A percentile compares a stretch with the other conserved stretches of the same genome.
phyloP scores from a whole-genome alignment of 2,888 invertebrate species.

The Papilio elwesi region DNA sequence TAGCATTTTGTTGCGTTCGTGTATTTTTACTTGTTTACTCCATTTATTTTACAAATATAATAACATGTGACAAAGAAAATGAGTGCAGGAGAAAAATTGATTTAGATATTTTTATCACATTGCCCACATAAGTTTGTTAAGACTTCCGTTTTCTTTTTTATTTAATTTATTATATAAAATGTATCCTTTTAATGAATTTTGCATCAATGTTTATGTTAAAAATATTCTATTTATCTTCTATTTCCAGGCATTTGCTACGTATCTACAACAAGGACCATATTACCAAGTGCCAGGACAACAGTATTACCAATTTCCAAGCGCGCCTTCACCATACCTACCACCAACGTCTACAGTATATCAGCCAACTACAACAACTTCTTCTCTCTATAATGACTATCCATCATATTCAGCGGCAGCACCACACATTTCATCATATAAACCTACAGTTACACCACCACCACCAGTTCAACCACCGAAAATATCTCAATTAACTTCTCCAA shows the following conservation, averaged over 20 bases:
- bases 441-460: conserved; percentile 12
- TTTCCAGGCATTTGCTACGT: conserved; percentile 36
- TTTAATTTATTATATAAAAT: no score
- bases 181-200: no score
- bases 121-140: no score
- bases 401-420: conserved; percentile 17
- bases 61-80: no score
- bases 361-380: conserved; percentile 10
- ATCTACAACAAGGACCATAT: conserved; percentile 37
- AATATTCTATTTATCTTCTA: conserved; percentile 7
- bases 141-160: no score
- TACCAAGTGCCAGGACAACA: conserved; percentile 36
- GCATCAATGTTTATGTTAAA: neutral
- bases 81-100: no score
- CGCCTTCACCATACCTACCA: conserved; percentile 15
- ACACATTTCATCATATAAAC: conserved; percentile 1
- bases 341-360: conserved; percentile 21
- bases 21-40: neutral
- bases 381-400: conserved; percentile 15
- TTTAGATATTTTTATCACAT: no score
- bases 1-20: neutral
- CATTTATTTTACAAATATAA: neutral
- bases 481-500: conserved; percentile 4
- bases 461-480: conserved; percentile 25
- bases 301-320: conserved; percentile 29